phyloP scores from a whole-genome alignment of 37 sponge, comb jelly and placozoan species.

The Spongilla lacustris region DNA sequence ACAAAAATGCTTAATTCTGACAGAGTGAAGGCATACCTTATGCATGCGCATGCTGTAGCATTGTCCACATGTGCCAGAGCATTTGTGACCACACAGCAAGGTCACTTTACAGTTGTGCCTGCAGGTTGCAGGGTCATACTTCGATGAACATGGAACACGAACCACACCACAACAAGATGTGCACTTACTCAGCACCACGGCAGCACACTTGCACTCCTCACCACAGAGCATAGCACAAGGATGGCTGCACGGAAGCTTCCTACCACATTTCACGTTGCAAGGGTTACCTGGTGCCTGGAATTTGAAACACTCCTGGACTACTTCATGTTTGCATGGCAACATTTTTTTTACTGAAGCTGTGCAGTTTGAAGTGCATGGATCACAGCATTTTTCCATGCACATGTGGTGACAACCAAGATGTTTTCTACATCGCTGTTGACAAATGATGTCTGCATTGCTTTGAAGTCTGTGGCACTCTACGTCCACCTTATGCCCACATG shows the following conservation, averaged over 20 bases:
- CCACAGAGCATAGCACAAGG: constrained; percentile 53
- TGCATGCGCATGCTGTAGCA: constrained; percentile 41
- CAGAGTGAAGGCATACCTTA: neutral
- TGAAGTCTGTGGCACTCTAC: neutral
- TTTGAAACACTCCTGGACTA: constrained; percentile 20
- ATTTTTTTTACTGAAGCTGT: constrained; percentile 14
- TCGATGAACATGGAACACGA: constrained; percentile 9
- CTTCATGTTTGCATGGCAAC: constrained; percentile 60
- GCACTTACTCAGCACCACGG: neutral
- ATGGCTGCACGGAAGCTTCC: constrained; percentile 69
- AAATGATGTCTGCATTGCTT: neutral
- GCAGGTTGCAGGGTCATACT: constrained; percentile 6
- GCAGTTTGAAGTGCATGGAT: constrained; percentile 37
- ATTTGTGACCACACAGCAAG: constrained; percentile 75
- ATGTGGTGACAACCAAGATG: constrained; percentile 50
- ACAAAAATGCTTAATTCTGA: constrained; percentile 24
- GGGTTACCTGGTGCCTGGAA: neutral
- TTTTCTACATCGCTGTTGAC: constrained; percentile 12
- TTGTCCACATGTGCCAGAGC: constrained; percentile 60
- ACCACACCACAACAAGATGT: constrained; percentile 36
- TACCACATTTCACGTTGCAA: constrained; percentile 36
- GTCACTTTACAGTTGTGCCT: constrained; percentile 20
- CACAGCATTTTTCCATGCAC: constrained; percentile 49
- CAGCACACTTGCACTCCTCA: constrained; percentile 37
- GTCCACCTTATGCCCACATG: neutral